Conservation (phyloP, 2,888 invertebrate species). For the Fragum fragum region DNA sequence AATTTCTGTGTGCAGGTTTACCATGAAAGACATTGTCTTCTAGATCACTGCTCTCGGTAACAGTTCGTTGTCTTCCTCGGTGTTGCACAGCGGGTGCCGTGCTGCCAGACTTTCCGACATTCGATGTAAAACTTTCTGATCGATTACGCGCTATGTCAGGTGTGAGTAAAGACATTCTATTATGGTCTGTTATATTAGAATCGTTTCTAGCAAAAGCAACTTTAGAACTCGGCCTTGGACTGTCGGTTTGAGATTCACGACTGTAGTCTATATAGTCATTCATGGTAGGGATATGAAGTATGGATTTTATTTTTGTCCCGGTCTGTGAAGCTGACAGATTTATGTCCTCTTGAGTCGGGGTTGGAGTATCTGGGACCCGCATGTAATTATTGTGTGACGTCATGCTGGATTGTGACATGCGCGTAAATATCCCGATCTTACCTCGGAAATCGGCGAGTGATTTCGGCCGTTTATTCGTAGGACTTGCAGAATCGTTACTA, state of each 20-base stretch:
- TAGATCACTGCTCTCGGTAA: slow-evolving; percentile 3
- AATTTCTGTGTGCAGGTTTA: neutral
- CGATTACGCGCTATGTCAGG: slow-evolving; percentile 13
- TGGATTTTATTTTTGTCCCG: slow-evolving; percentile 1
- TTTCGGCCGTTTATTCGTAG: neutral
- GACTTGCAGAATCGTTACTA: neutral
- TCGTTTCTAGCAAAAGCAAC: slow-evolving; percentile 35
- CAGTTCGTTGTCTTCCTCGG: slow-evolving; percentile 1
- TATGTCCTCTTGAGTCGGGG: slow-evolving; percentile 15
- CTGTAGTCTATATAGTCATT: slow-evolving; percentile 3
- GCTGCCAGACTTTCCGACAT: neutral
- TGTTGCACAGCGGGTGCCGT: neutral
- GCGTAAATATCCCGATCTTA: slow-evolving; percentile 6
- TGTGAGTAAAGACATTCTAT: neutral
- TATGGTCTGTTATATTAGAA: neutral
- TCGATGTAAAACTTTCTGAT: slow-evolving; percentile 13
- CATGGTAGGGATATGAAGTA: slow-evolving; percentile 12
- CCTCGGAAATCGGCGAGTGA: neutral
- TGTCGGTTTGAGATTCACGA: slow-evolving; percentile 5
- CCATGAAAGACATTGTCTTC: slow-evolving; percentile 16
- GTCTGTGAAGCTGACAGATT: slow-evolving; percentile 16
- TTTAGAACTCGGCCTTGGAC: slow-evolving; percentile 26
- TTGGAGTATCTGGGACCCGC: neutral
- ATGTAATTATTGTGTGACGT: neutral
- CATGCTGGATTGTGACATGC: neutral